Evolutionary conservation across 2,113 vertebrate species (phyloP).

Genomic region (Sinocyclocheilus grahami): DNA sequence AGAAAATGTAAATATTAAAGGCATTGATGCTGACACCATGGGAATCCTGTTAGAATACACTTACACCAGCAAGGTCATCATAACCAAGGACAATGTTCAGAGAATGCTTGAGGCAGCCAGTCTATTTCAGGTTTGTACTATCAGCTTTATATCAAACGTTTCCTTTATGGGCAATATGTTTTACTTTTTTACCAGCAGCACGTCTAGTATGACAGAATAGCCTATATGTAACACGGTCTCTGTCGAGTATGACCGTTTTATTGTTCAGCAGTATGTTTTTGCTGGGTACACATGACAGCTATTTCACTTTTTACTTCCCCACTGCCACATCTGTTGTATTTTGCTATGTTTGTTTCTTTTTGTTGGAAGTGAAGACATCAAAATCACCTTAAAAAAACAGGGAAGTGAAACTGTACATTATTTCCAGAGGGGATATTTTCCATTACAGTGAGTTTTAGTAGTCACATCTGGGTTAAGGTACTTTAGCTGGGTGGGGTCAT

Average conservation of each 20-base stretch:
- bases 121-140: constrained; percentile 88
- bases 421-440: constrained; percentile 67
- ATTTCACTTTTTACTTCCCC: background rate
- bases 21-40: constrained; percentile 90
- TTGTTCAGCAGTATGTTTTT: background rate
- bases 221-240: background rate
- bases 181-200: background rate
- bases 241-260: background rate
- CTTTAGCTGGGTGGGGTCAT: background rate
- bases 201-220: background rate
- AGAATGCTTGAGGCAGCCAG: constrained; percentile 90
- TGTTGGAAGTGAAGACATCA: background rate
- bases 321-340: background rate
- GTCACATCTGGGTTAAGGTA: background rate
- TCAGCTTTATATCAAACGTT: background rate
- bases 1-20: constrained; percentile 88
- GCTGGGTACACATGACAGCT: background rate
- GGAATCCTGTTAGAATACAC: constrained; percentile 89
- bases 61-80: constrained; percentile 89
- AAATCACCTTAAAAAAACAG: constrained; percentile 11
- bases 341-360: background rate
- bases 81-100: constrained; percentile 92
- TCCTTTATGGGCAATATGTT: background rate
- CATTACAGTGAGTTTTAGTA: constrained; percentile 25
- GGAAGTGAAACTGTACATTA: constrained; percentile 75